Conservation (phyloP, 2,888 invertebrate genomes). For the Polydrusus pterygomalis region DNA sequence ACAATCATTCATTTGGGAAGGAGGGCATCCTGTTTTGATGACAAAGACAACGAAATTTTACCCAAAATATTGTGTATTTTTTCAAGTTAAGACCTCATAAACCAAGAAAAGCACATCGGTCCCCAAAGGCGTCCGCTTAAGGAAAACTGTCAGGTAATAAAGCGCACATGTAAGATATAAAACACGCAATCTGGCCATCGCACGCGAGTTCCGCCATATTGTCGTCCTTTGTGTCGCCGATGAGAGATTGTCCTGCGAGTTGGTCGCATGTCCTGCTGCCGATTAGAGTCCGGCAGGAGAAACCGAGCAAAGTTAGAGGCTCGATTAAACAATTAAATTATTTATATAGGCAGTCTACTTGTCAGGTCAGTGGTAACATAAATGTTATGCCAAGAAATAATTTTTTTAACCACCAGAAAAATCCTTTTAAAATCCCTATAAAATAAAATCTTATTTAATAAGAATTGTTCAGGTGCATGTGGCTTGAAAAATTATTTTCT, state of each 20-base stretch:
- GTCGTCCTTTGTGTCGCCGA: constrained; percentile 71
- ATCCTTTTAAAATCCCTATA: too few species aligned
- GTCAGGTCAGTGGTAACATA: too few species aligned
- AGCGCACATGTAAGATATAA: constrained; percentile 59
- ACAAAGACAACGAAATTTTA: too few species aligned
- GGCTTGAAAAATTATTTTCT: too few species aligned
- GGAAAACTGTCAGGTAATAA: constrained; percentile 58
- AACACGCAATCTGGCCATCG: constrained; percentile 73
- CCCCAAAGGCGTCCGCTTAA: constrained; percentile 57
- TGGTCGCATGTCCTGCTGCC: constrained; percentile 66
- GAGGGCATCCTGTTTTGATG: too few species aligned
- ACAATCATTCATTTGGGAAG: too few species aligned
- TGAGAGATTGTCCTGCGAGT: constrained; percentile 70
- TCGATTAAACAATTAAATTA: background rate
- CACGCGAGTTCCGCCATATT: constrained; percentile 72
- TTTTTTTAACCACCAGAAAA: too few species aligned
- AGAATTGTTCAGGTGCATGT: too few species aligned
- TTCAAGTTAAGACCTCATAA: background rate
- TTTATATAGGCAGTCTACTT: too few species aligned
- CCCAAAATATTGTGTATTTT: too few species aligned
- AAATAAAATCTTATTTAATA: too few species aligned
- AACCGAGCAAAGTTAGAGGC: constrained; percentile 36
- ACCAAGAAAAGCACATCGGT: constrained; percentile 65
- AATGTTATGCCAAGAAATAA: too few species aligned
- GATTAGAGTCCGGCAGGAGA: constrained; percentile 35